These are phyloP conservation scores for Muscidifurax raptorellus DNA, from an alignment of 1,140 invertebrate genomes.

Conservation along the genomic window DNA sequence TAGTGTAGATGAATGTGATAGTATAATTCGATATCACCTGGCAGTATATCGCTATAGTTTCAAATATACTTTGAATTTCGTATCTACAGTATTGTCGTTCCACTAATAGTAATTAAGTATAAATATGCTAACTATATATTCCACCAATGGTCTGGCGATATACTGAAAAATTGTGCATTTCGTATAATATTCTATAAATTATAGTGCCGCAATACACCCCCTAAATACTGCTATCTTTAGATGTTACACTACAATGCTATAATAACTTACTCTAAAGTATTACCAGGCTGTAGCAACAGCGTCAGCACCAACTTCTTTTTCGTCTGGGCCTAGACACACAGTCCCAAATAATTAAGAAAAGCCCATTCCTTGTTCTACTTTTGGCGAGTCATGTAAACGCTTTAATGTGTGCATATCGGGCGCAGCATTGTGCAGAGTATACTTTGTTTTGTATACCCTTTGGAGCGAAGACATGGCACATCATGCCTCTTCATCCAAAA, in stretches of 20 bases:
- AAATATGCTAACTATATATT: too few species aligned
- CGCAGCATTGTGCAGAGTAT: conserved; percentile 24
- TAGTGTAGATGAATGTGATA: background rate
- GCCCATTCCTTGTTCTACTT: conserved; percentile 34
- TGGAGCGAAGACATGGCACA: conserved; percentile 10
- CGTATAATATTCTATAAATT: too few species aligned
- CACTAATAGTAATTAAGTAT: background rate
- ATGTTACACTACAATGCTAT: background rate
- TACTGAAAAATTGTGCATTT: background rate
- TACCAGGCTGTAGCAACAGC: background rate
- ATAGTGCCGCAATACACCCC: too few species aligned
- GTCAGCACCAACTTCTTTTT: background rate
- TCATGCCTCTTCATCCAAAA: conserved; percentile 23
- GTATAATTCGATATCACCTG: background rate
- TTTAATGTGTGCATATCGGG: conserved; percentile 29
- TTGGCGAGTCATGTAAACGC: conserved; percentile 16
- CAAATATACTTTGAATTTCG: background rate
- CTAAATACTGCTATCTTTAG: background rate
- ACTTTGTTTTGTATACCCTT: conserved; percentile 13
- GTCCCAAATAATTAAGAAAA: conserved; percentile 28
- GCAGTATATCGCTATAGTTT: background rate
- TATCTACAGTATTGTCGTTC: background rate
- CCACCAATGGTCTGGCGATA: too few species aligned
- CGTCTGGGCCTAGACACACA: background rate
- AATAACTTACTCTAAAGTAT: background rate